These are phyloP conservation scores for Alaudala cheleensis DNA, from an alignment of 2,113 vertebrate species.

Conservation along the genomic window DNA sequence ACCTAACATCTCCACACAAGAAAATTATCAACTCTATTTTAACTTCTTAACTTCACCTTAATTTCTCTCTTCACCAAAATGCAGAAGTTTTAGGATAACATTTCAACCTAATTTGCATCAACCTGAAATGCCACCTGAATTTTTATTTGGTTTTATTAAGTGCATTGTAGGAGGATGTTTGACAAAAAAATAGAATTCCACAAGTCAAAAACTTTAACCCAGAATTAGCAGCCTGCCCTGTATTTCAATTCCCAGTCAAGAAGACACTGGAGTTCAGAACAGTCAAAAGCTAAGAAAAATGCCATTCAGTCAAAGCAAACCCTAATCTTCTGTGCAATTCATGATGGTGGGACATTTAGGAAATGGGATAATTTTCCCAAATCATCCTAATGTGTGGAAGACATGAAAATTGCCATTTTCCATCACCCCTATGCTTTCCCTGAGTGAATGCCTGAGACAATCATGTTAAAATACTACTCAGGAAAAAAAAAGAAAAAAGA, in stretches of 20 bases:
- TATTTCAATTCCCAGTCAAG: not conserved
- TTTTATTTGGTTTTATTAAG: not conserved
- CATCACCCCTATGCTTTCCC: not conserved
- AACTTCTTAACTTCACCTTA: not conserved
- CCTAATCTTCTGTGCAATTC: conserved; percentile 42
- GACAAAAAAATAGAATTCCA: not conserved
- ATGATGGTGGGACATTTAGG: conserved; percentile 27
- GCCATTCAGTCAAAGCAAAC: conserved; percentile 45
- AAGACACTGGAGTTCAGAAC: not conserved
- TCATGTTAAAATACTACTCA: not conserved
- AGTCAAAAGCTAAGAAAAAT: conserved; percentile 36
- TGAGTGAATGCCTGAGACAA: conserved; percentile 14
- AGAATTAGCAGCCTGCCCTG: not conserved
- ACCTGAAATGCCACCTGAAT: not conserved
- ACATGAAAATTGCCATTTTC: conserved; percentile 16
- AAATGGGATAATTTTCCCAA: conserved; percentile 64
- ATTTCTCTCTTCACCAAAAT: not conserved
- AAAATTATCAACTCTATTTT: not conserved
- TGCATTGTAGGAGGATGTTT: not conserved
- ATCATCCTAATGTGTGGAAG: conserved; percentile 42
- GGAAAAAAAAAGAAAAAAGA: not conserved
- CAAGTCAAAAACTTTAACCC: not conserved
- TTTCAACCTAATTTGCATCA: not conserved
- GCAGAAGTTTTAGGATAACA: not conserved
- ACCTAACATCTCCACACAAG: not conserved